Base-by-base conservation (phyloP, 2,113 vertebrate genomes). In the Guaruba guarouba region DNA sequence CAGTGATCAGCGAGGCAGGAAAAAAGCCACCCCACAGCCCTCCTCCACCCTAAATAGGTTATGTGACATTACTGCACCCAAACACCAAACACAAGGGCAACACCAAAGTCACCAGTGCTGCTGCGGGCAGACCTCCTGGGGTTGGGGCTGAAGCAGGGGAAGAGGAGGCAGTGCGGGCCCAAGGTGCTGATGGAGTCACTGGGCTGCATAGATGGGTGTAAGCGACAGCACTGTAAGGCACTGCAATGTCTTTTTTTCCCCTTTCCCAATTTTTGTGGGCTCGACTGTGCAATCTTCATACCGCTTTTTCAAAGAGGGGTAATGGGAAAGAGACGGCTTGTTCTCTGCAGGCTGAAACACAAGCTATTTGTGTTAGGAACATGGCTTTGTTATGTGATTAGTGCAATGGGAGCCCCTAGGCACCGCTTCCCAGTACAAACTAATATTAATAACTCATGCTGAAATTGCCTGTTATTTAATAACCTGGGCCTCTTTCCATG, bases 381-480 rank as follows among this genome's bases (percentile, higher is more conserved):
- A 84, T 0, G 2, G 81, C 89, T 96, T 96, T 94, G 96, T 96
- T 95, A 94, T 39, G 44, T 96, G 96, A 94, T 94, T 91, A 92
- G 90, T 68, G 92, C 77, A 91, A 76, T 89, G 92, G 92, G 70
- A 95, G 93, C 96, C 96, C 86, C 88, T 82, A 92, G 95, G 95
- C 93, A 92, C 57, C 41, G 54, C 88, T 94, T 94, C 96, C 81
- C 93, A 93, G 74, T 91, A 96, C 92, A 93, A 96, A 85, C 74
- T 83, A 55, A 91, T 95, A 96, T 87, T 96, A 96, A 94, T 83
- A 97, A 93, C 88, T 92, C 77, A 88, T 93, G 90, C 78, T 95
- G 88, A 91, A 94, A 90, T 81, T 86, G 86, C 74, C 57, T 79
- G 62, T 83, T 92, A 83, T 90, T 94, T 92, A 96, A 93, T 81